A percentile compares a stretch with the other conserved stretches of the same genome.
phyloP scores from a whole-genome alignment of 2,797 vertebrate genomes.

The Melanotaenia trifasciata region DNA sequence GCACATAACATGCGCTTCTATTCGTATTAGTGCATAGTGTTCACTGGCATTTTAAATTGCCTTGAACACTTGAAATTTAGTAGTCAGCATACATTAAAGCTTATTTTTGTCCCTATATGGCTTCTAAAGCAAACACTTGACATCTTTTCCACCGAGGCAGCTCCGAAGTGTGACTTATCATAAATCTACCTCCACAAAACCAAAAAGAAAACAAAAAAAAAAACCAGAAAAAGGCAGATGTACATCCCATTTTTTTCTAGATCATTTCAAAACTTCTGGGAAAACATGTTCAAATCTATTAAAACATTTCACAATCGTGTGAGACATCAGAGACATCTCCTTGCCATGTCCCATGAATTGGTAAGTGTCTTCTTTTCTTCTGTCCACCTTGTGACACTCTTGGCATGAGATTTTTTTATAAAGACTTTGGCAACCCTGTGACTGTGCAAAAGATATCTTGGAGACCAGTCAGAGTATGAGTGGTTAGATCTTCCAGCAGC shows the following conservation, averaged over 20 bases:
- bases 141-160: background rate
- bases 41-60: slow-evolving; percentile 15
- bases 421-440: slow-evolving; percentile 26
- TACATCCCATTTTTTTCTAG: background rate
- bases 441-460: slow-evolving; percentile 41
- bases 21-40: slow-evolving; percentile 4
- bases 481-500: slow-evolving; percentile 23
- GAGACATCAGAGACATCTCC: slow-evolving; percentile 16
- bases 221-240: background rate
- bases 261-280: background rate
- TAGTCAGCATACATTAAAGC: background rate
- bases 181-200: background rate
- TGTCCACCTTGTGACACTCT: slow-evolving; percentile 39
- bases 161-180: background rate
- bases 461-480: slow-evolving; percentile 27
- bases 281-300: slow-evolving; percentile 15
- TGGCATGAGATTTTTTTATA: slow-evolving; percentile 18
- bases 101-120: background rate
- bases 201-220: background rate
- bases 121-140: background rate
- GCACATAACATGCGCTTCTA: slow-evolving; percentile 6
- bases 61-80: slow-evolving; percentile 4
- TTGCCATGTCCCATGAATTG: slow-evolving; percentile 28
- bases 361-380: slow-evolving; percentile 31
- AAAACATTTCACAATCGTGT: slow-evolving; percentile 14